Evolutionary conservation across 1,140 invertebrate species (phyloP), one percentile per base, ranked within the genome.

Genomic region (Caerostris extrusa): DNA sequence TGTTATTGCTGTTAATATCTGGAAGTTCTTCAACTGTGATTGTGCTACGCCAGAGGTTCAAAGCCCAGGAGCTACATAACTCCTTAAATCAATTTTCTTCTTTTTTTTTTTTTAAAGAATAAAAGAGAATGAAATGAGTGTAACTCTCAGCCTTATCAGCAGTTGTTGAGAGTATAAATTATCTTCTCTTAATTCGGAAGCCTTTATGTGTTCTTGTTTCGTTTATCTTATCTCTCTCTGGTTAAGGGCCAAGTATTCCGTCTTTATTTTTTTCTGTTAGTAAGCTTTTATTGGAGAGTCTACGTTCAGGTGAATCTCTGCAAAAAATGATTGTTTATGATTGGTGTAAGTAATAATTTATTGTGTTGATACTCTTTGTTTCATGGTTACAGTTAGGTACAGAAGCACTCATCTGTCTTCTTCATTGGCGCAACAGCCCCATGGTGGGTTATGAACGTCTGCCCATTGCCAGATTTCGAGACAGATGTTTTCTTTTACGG

Each of bases 181-280:
- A 77, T 77, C 71, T 77, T 77, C 71, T 71, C 69, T 77, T 34
- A 77, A 77, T 77, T 77, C 71, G 71, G 71, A 77, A 77, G 71
- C 71, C 71, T 77, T 77, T 53, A 77, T 77, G 71, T 77, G 71
- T 77, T 77, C 71, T 77, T 77, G 71, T 77, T 77, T 77, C 71
- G 50, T 12, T 77, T 77, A 77, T 77, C 71, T 77, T 77, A 77
- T 77, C 71, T 53, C 34, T 8, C 14, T 14, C 71, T 77, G 71
- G 71, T 77, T 77, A 77, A 77, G 71, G 34, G 71, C 71, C 71
- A 77, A 77, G 71, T 77, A 77, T 77, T 77, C 71, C 71, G 71
- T 34, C 34, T 34, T 34, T 34, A 34, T 34, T 34, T 34, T 34
- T 77, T 77, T 77, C 53, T 77, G 71, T 77, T 77, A 77, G 71